phyloP scores from a whole-genome alignment of 2,888 invertebrate species.

The Epicampocera succincta region DNA sequence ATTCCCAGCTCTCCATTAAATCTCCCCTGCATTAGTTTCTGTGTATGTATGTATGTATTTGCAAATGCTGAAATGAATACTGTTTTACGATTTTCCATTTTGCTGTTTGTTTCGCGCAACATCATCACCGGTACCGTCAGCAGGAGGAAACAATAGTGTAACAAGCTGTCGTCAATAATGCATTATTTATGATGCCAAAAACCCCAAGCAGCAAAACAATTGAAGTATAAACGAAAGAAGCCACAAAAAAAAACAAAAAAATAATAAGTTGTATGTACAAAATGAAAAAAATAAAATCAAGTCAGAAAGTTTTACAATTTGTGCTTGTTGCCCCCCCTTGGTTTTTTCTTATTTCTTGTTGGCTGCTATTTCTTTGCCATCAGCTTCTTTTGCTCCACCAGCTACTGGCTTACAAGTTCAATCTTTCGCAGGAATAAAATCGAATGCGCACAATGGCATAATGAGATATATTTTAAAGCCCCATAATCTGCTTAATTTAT shows the following conservation, averaged over 20 bases:
- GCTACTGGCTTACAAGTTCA: conserved; percentile 30
- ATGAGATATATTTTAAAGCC: conserved; percentile 8
- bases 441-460: conserved; percentile 37
- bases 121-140: conserved; percentile 10
- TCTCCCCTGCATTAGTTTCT: neutral
- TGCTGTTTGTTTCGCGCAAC: conserved; percentile 16
- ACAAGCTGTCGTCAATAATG: conserved; percentile 69
- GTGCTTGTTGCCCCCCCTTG: conserved; percentile 28
- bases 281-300: conserved; percentile 29
- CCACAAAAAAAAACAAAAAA: conserved; percentile 16
- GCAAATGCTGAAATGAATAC: conserved; percentile 29
- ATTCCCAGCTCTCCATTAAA: conserved; percentile 27
- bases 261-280: neutral
- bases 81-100: conserved; percentile 18
- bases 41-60: too few relatives aligned
- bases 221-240: conserved; percentile 38
- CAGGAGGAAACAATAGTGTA: conserved; percentile 58
- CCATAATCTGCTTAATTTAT: conserved; percentile 16
- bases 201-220: conserved; percentile 64
- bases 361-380: conserved; percentile 21
- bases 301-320: conserved; percentile 62
- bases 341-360: conserved; percentile 9
- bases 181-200: conserved; percentile 69
- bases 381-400: conserved; percentile 9
- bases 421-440: conserved; percentile 7